Evolutionary conservation across 2,113 vertebrate species (phyloP), one percentile per base, ranked within the genome.

Genomic region (Chauna torquata): DNA sequence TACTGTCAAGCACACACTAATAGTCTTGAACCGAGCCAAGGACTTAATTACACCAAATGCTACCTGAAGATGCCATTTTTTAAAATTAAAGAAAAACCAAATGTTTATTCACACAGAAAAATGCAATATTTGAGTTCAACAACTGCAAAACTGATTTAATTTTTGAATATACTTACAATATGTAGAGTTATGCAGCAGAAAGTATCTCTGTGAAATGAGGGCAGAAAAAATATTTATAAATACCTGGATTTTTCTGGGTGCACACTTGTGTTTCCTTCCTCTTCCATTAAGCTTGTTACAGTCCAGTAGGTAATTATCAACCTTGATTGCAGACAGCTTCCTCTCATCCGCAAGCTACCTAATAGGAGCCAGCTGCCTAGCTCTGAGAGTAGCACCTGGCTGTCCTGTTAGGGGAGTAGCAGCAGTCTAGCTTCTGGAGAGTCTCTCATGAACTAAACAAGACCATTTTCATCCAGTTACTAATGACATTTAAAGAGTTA

Each of bases 181-280:
- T 2, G 9, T 4, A 70, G 24, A 80, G 23, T 32, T 58, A 58
- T 1, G 49, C 6, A 77, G 27, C 75, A 82, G 45, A 36, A 81
- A 74, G 32, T 16, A 54, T 9, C 20, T 1, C 47, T 82, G n/a
- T 34, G n/a, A 50, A 62, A 32, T 40, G 10, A 38, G 10, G 16
- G 38, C 45, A 81, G 28, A 50, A 14, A 70, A 45, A 38, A 16
- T 3, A 57, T 5, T 54, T n/a, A n/a, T 25, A 82, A 91, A 85
- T 92, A 90, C 85, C 90, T 90, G 52, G 5, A 11, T 24, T 52
- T 76, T 61, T 61, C 62, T 17, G 16, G 9, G 11, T 24, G 11
- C 0, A 3, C 3, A 30, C 3, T 11, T 12, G 0, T 0, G 1
- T 10, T 49, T 54, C 65, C 68, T 45, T 54, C 16, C 55, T 64